These are phyloP conservation scores for Psephotus haematonotus DNA, from an alignment of 2,113 vertebrate species.

Conservation along the genomic window DNA sequence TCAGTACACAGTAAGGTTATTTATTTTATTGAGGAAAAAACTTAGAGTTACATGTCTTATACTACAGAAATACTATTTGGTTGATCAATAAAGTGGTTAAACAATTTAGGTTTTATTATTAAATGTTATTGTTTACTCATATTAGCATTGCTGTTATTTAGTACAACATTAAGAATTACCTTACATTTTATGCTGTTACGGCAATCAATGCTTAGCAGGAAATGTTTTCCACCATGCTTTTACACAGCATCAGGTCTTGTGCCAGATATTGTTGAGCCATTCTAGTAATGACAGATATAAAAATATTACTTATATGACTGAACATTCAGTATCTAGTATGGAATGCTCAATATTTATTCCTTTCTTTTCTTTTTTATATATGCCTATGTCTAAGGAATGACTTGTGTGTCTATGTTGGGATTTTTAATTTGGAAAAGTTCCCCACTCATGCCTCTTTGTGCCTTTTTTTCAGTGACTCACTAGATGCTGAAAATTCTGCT, in stretches of 20 bases:
- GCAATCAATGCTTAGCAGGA: not conserved
- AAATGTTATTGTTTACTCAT: not conserved
- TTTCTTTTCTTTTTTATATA: not conserved
- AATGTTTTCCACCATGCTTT: not conserved
- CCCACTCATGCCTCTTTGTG: not conserved
- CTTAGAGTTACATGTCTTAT: not conserved
- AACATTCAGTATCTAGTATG: not conserved
- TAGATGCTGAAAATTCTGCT: not conserved
- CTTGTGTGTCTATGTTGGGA: not conserved
- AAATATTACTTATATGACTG: not conserved
- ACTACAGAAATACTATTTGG: not conserved
- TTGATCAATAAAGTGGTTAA: slow-evolving; percentile 17
- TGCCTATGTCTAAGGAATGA: not conserved
- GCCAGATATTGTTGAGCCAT: not conserved
- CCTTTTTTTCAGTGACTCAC: not conserved
- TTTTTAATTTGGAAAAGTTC: not conserved
- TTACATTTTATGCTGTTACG: not conserved
- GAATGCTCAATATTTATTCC: not conserved
- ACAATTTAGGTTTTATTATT: not conserved
- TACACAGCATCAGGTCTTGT: not conserved
- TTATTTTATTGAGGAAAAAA: slow-evolving; percentile 58
- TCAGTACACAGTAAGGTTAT: slow-evolving; percentile 28
- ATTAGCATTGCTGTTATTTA: slow-evolving; percentile 10
- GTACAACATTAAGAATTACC: not conserved
- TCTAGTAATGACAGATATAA: not conserved